Evolutionary conservation across 2,797 vertebrate species (phyloP).

Genomic region (Enteromius mattozi): DNA sequence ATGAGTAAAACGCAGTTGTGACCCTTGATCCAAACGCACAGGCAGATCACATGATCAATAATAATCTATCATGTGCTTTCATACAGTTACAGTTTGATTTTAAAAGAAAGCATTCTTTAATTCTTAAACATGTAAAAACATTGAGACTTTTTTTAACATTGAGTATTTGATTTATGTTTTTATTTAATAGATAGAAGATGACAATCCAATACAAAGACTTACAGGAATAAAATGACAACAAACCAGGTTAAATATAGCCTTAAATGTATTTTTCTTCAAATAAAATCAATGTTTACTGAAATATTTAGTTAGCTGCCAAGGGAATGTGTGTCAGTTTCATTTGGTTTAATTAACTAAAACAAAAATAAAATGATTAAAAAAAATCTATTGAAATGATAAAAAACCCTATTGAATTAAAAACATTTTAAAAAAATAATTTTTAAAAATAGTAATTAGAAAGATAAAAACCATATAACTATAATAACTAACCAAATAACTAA

Average conservation of each 20-base stretch:
- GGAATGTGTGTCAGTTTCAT: background rate
- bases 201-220: background rate
- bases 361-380: background rate
- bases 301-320: background rate
- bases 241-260: background rate
- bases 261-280: background rate
- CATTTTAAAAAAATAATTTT: too few species aligned
- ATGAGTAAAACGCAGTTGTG: background rate
- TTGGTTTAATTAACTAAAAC: background rate
- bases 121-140: background rate
- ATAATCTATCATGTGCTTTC: slow-evolving; percentile 6
- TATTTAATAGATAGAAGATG: background rate
- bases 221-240: background rate
- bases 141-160: background rate
- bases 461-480: background rate
- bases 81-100: background rate
- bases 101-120: background rate
- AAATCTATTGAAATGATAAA: background rate
- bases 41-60: background rate
- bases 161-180: background rate
- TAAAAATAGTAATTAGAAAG: background rate
- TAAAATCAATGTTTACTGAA: background rate
- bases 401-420: too few species aligned
- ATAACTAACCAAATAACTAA: background rate
- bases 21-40: background rate